Percentiles rank a stretch among this genome's conserved stretches.
Evolutionary conservation across 2,113 vertebrate species (phyloP).

Genomic region (Lophura nycthemera): DNA sequence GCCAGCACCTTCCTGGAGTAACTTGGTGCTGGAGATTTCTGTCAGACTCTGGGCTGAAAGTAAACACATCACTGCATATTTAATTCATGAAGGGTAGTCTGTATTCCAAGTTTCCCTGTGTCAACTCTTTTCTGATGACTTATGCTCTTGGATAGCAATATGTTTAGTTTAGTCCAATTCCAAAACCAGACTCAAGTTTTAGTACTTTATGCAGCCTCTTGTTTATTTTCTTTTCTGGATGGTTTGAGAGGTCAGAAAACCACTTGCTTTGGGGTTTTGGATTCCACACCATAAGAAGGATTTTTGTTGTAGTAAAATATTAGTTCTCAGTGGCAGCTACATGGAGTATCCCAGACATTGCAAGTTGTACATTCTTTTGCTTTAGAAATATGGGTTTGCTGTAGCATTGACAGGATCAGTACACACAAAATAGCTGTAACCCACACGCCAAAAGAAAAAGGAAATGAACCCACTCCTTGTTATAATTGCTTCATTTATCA

Average conservation of each 20-base stretch:
- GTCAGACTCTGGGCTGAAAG: background rate
- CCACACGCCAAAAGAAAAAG: background rate
- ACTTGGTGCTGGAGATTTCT: background rate
- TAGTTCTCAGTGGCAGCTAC: background rate
- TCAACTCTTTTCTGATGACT: slow-evolving; percentile 16
- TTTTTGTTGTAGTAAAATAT: background rate
- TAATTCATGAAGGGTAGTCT: background rate
- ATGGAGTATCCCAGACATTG: background rate
- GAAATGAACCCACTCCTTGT: background rate
- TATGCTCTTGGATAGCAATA: background rate
- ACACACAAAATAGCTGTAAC: background rate
- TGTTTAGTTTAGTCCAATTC: background rate
- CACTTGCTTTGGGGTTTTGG: background rate
- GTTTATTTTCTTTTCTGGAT: background rate
- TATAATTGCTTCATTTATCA: slow-evolving; percentile 40
- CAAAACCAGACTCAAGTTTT: background rate
- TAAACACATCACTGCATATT: background rate
- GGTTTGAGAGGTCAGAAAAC: background rate
- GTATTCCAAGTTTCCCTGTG: background rate
- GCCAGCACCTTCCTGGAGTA: background rate
- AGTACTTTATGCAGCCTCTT: background rate
- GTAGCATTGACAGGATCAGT: background rate
- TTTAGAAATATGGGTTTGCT: background rate
- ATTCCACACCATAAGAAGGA: accelerated
- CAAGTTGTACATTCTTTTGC: background rate